Base-by-base conservation (phyloP, 1,140 invertebrate genomes). In the Brachionus calyciflorus region DNA sequence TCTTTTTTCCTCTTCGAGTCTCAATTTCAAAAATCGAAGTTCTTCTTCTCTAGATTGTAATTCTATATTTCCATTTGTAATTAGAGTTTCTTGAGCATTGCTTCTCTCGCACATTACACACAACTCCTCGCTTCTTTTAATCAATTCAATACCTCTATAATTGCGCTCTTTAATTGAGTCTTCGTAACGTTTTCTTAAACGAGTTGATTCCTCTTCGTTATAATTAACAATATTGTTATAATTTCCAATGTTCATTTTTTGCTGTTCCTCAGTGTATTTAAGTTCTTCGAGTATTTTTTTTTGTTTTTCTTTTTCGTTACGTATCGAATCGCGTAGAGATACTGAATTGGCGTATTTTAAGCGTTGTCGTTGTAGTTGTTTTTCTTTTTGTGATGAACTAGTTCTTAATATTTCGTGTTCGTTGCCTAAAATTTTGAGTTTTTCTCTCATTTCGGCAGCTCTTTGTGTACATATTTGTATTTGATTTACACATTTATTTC, bases 401-500 rank as follows among this genome's bases (percentile, higher is more conserved):
- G 84, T 85, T 41, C 84, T 79, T 68, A 85, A 79, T 46, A 86
- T 86, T 77, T 85, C 84, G 57, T 84, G 83, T 78, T 86, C 84
- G 80, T 86, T 86, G 65, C 82, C 80, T 30, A 85, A 76, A 48
- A 86, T 85, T 79, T 84, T 85, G 19, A 86, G 83, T 77, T 86
- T 86, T 70, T 86, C 84, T 75, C 82, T 82, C 84, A 86, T 85
- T 78, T 86, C 84, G 17, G 82, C 81, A 2, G 84, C 80, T 76
- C 84, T 84, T 79, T 86, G 84, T 60, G 83, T 84, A 70, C 81
- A 82, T 10, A 81, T 82, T 79, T 86, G 84, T 49, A 86, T 85
- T 57, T 84, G 80, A 78, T 84, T 84, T 3, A 85, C 84, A 79
- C 83, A 85, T 69, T 86, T 86, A 77, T 86, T 86, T 10, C 84